phyloP scores from a whole-genome alignment of 1,140 invertebrate genomes.

The Drosophila paulistorum region DNA sequence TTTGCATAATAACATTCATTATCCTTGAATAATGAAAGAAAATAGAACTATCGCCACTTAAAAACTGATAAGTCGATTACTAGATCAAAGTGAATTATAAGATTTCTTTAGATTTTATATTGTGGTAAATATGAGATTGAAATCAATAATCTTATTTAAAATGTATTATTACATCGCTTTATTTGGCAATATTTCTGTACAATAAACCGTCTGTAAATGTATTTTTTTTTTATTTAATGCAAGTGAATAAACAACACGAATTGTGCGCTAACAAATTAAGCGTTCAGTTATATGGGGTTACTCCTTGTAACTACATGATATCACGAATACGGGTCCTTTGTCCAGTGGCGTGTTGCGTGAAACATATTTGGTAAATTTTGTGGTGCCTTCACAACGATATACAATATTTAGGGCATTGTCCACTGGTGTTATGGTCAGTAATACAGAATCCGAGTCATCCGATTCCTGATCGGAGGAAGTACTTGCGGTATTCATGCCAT shows the following conservation, averaged over 20 bases:
- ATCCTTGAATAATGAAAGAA: background rate
- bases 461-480: slow-evolving; percentile 27
- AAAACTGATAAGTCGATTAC: too few relatives aligned
- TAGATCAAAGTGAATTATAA: too few relatives aligned
- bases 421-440: slow-evolving; percentile 84
- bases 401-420: slow-evolving; percentile 88
- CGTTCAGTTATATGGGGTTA: slow-evolving; percentile 29
- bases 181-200: slow-evolving; percentile 62
- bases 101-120: too few relatives aligned
- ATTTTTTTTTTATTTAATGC: slow-evolving; percentile 20
- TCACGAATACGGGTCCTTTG: slow-evolving; percentile 76
- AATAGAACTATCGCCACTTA: too few relatives aligned
- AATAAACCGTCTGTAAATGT: slow-evolving; percentile 49
- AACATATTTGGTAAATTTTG: slow-evolving; percentile 87
- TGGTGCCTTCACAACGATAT: slow-evolving; percentile 86
- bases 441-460: slow-evolving; percentile 58
- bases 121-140: too few relatives aligned
- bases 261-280: slow-evolving; percentile 44
- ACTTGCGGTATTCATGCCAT: slow-evolving; percentile 21
- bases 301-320: slow-evolving; percentile 81
- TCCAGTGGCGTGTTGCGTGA: slow-evolving; percentile 75
- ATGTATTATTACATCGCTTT: slow-evolving; percentile 47
- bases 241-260: slow-evolving; percentile 11
- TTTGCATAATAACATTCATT: background rate
- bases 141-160: background rate